Base-by-base conservation (phyloP, 1,140 invertebrate species). In the Drosophila subobscura region DNA sequence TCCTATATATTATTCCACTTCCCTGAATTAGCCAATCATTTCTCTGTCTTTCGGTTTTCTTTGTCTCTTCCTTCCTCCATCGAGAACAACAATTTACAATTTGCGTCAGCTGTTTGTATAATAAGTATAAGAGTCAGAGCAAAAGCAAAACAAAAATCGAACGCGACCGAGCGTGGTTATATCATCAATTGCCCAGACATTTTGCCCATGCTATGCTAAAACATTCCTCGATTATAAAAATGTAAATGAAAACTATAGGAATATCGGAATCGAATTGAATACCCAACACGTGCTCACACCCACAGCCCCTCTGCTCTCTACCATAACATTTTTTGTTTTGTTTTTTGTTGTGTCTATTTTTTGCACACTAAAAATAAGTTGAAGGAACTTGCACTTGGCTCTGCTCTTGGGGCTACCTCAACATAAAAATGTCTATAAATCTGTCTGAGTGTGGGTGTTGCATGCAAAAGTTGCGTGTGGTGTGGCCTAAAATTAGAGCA, bases 381-480 rank as follows among this genome's bases (percentile, higher is more conserved):
- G 22, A 51, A 66, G 63, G 71, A 88, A 83, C 78, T 88, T 86
- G 83, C 78, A 88, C 83, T 88, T 86, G 83, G 61, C 55, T 68
- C 55, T 58, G 63, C 57, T 37, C 33, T 33, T 12, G 61, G 40
- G 83, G 83, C 83, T 86, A 86, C 83, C 83, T 88, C 83, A 86
- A 86, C 83, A 86, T 88, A 60, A 59, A 79, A 54, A 65, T 60
- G 27, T 67, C 33, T 56, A 52, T 77, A 33, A 4, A 8, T 66
- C 42, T 70, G 53, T 73, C 66, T 22, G 55, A 59, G 55, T 50
- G 14, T 54, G 41, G 41, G 37, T 64, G 29, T 33, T 37, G 77
- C 44, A 52, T 83, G 64, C 56, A 49, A 59, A 72, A 33, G 56
- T 61, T 83, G 79, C 71, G 75, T 85, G 76, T 60, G 33, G 27